Conservation (phyloP, 2,888 invertebrate genomes). For the Gerris lacustris region DNA sequence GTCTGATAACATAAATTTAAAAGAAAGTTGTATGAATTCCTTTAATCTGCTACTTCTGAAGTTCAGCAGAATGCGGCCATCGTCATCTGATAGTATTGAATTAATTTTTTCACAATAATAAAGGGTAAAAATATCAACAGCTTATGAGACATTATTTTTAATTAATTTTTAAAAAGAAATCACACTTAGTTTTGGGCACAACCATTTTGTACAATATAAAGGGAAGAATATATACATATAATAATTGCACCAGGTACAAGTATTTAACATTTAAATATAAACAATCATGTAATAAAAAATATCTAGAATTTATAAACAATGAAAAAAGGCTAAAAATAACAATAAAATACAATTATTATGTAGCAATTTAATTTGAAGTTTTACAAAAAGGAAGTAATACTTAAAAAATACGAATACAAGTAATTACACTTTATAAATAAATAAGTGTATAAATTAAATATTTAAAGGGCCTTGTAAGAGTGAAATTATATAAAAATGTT, state of each 20-base stretch:
- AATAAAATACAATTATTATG: background rate
- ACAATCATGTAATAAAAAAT: background rate
- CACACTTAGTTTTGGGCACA: slow-evolving; percentile 11
- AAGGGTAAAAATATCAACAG: no score
- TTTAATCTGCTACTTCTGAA: no score
- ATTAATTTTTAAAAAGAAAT: slow-evolving; percentile 13
- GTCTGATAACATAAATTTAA: no score
- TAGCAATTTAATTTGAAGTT: background rate
- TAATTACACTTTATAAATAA: no score
- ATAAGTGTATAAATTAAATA: no score
- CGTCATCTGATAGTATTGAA: no score
- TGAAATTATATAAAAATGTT: no score
- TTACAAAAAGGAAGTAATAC: background rate
- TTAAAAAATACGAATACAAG: no score
- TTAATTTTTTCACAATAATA: no score
- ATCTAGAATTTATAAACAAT: background rate
- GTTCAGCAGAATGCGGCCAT: no score
- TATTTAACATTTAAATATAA: background rate
- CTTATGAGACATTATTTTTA: background rate
- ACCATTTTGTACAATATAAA: slow-evolving; percentile 10
- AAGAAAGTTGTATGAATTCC: no score
- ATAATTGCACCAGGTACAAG: slow-evolving; percentile 12
- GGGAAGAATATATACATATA: slow-evolving; percentile 13
- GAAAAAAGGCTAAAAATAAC: background rate
- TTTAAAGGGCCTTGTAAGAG: no score